phyloP scores from a whole-genome alignment of 2,797 vertebrate genomes.

The Ctenopoma kingsleyae region DNA sequence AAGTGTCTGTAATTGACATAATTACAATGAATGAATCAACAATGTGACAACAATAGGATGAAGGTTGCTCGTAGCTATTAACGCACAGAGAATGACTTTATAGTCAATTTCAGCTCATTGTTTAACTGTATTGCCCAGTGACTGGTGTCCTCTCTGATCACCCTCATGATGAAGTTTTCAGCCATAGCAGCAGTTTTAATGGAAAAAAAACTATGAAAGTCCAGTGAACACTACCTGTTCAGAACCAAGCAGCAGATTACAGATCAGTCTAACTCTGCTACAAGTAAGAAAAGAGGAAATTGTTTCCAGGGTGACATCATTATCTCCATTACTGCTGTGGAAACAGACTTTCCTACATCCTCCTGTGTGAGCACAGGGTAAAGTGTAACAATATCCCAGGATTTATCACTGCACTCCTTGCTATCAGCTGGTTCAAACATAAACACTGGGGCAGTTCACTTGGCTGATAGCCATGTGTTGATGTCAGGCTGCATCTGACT shows the following conservation, averaged over 20 bases:
- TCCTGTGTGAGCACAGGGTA: constrained; percentile 8
- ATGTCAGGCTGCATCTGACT: constrained; percentile 49
- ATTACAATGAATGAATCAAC: too few relatives aligned
- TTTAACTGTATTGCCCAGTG: too few relatives aligned
- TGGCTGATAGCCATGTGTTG: constrained; percentile 44
- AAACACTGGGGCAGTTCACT: constrained; percentile 12
- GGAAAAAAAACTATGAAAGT: too few relatives aligned
- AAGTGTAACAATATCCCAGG: constrained; percentile 1
- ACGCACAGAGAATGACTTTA: too few relatives aligned
- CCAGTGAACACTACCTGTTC: too few relatives aligned
- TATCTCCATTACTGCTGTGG: constrained; percentile 41
- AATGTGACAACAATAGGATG: too few relatives aligned
- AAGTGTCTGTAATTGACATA: too few relatives aligned
- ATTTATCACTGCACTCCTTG: constrained; percentile 9
- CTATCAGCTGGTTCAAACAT: constrained; percentile 10
- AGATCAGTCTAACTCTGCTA: not conserved
- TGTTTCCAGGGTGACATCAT: constrained; percentile 55
- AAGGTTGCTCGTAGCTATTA: too few relatives aligned
- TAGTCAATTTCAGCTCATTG: too few relatives aligned
- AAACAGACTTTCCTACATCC: constrained; percentile 43
- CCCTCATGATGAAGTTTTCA: too few relatives aligned
- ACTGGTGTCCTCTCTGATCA: too few relatives aligned
- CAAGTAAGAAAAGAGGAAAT: constrained; percentile 44
- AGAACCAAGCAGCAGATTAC: not conserved
- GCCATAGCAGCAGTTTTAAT: too few relatives aligned